Base-by-base conservation (phyloP, 2,113 vertebrate genomes). In the Corapipo altera region DNA sequence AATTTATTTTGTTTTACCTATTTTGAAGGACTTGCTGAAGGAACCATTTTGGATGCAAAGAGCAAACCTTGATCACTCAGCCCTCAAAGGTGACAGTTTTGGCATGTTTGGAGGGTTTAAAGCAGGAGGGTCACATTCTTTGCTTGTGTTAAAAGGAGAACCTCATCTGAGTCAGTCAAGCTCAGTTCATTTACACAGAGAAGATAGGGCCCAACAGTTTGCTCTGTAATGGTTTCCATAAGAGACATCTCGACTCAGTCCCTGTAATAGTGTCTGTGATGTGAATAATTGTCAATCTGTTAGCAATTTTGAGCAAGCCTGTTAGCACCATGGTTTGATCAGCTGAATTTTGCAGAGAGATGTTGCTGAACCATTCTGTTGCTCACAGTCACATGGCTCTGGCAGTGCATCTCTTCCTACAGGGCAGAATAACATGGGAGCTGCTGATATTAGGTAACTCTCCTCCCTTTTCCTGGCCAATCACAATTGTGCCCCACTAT, bases 141-240 rank as follows among this genome's bases (percentile, higher is more conserved):
- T 85, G 9, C 61, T 52, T 28, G 32, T 91, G 61, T 88, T 74
- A 83, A 90, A 91, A 57, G 16, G 39, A 14, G 46, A 91, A 65
- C 71, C 72, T 90, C 57, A 71, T 66, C 49, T 78, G 84, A 55
- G 65, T 93, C 46, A 69, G 80, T 73, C 2, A 4, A 75, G 81
- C 66, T 91, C 81, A 89, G 66, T 49, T 91, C 62, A 15, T 91
- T 79, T 82, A 35, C 35, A 41, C 44, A 67, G 49, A 75, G 74
- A 65, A 91, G 91, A 85, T 46, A 82, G 62, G 67, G 51, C 64
- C 78, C 85, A 85, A 33, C 0, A 7, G 49, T 90, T 93, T 93
- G 43, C 69, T 88, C 52, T 86, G 28, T 95, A 96, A 93, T 90
- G 72, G 44, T 86, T 95, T 95, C 95, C 95, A 84, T 72, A 92